Evolutionary conservation across 2,797 vertebrate species (phyloP), one percentile per base, ranked within the genome.

Genomic region (Enteromius paludinosus): DNA sequence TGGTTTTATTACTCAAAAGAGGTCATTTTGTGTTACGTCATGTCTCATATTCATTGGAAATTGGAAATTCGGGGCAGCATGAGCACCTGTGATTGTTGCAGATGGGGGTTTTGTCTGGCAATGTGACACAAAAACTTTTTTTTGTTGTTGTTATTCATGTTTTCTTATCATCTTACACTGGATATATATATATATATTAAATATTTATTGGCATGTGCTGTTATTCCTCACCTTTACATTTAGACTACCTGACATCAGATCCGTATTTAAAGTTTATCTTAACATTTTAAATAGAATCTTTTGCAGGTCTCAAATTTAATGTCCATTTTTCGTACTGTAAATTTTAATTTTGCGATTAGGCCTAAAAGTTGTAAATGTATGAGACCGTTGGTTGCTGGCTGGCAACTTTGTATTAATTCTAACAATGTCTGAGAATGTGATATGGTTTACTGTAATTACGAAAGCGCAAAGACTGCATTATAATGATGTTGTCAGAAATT

Each of bases 11-110:
- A 38, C 15, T 59, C 1, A 38, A 69, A 68, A 64, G 41, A 25
- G 38, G 56, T 66, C 15, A 52, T 52, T 68, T 25, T 52, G 28
- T 78, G 71, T 56, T 74, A 59, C 59, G 33, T 59, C n/a, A 41
- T 74, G 12, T 59, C 33, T 74, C 47, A 35, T 72, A 12, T 72
- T 54, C 28, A 72, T 33, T 35, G 47, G n/a, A 72, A n/a, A 52
- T 20, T n/a, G 10, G 28, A 52, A 2, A 15, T 72, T 72, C n/a
- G 28, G 70, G 47, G 47, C 18, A 52, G 18, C 18, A 7, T 4
- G 10, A 52, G 18, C 12, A 0, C 18, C 64, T 66, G 33, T 11
- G 47, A 35, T 72, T 25, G 25, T 71, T 30, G 23, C 8, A 49
- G 43, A 47, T 52, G 18, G 47, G n/a, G 70, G 68, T 18, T 72